These are phyloP conservation scores for Chamaetylas fuelleborni DNA, from an alignment of 2,113 vertebrate species.

Conservation along the genomic window DNA sequence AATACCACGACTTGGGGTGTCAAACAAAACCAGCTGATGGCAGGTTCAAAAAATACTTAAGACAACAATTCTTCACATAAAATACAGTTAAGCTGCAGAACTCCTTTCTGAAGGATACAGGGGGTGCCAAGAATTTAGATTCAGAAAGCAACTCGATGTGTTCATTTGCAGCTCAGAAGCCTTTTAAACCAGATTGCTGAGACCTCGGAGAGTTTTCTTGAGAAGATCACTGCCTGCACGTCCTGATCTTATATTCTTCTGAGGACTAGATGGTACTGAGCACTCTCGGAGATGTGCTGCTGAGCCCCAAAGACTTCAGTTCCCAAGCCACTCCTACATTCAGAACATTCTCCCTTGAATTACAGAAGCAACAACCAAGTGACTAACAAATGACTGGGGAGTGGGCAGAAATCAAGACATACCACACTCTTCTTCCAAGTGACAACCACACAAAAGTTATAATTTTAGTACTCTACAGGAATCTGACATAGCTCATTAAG, in stretches of 20 bases:
- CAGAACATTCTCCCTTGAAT: background rate
- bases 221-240: background rate
- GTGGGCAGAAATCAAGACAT: background rate
- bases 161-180: background rate
- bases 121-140: background rate
- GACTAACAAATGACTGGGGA: constrained; percentile 35
- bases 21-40: background rate
- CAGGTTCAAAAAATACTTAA: background rate
- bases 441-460: constrained; percentile 46
- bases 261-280: background rate
- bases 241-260: background rate
- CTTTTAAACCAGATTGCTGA: background rate
- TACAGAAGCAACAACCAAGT: constrained; percentile 25
- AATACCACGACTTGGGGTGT: background rate
- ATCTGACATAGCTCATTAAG: constrained; percentile 23
- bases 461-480: constrained; percentile 45
- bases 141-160: background rate
- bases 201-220: background rate
- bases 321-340: background rate
- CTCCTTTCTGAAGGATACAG: background rate
- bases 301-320: background rate
- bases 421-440: constrained; percentile 20
- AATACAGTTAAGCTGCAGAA: background rate
- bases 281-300: background rate
- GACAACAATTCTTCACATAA: background rate